A percentile compares a stretch with the other conserved stretches of the same genome.
These are phyloP conservation scores for Leptinotarsa tumamoca DNA, from an alignment of 2,888 invertebrate genomes.

Conservation along the genomic window DNA sequence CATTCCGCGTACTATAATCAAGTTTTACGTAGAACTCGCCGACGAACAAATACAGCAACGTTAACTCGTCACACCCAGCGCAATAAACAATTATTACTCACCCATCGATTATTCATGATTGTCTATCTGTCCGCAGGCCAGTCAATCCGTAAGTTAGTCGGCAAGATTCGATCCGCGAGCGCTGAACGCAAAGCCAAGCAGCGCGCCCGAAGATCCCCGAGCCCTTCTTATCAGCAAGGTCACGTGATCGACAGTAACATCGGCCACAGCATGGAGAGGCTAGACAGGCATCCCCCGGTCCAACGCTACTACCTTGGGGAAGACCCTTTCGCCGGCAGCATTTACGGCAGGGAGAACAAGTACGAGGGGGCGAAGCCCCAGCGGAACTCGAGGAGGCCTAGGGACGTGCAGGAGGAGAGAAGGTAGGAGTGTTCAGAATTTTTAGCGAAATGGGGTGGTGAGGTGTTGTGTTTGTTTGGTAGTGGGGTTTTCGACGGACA, in stretches of 20 bases:
- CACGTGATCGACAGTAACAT: constrained; percentile 70
- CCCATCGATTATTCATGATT: constrained; percentile 31
- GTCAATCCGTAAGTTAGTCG: constrained; percentile 84
- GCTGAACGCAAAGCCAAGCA: constrained; percentile 72
- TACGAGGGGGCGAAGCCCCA: constrained; percentile 76
- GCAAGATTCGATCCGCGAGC: constrained; percentile 83
- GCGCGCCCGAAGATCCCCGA: constrained; percentile 72
- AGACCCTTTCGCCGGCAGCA: constrained; percentile 86
- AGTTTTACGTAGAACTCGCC: no score
- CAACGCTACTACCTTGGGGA: constrained; percentile 82
- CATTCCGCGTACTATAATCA: no score
- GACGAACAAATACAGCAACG: background rate
- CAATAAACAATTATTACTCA: constrained; percentile 12
- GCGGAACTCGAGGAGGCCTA: constrained; percentile 58
- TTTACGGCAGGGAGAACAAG: constrained; percentile 87
- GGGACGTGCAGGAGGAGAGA: constrained; percentile 67
- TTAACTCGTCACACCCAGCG: background rate
- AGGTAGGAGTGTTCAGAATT: constrained; percentile 63
- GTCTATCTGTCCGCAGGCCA: constrained; percentile 72
- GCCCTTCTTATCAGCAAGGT: constrained; percentile 70
- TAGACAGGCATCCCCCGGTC: constrained; percentile 50
- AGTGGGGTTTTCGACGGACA: background rate
- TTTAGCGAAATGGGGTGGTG: background rate
- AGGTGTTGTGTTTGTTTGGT: background rate
- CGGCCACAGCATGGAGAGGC: constrained; percentile 58